These are phyloP conservation scores for Pyrgilauda ruficollis DNA, from an alignment of 2,113 vertebrate genomes.

Conservation along the genomic window DNA sequence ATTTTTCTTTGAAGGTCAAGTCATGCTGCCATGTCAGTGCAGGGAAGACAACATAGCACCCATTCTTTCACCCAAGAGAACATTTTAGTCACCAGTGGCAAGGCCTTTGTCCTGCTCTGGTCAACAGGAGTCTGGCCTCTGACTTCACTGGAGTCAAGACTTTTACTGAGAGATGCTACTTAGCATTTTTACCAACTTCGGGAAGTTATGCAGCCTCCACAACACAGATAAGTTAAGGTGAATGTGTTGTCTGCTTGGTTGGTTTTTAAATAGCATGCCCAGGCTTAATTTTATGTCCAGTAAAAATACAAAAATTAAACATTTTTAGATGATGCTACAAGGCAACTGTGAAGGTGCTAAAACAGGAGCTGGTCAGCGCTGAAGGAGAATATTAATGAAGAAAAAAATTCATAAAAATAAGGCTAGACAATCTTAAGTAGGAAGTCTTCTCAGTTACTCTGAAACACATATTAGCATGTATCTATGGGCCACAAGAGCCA, in stretches of 20 bases:
- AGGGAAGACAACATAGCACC: not conserved
- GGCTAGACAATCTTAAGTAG: not conserved
- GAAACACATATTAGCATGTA: not conserved
- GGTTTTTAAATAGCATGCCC: not conserved
- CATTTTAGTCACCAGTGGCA: not conserved
- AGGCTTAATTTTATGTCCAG: not conserved
- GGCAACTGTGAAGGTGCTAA: not conserved
- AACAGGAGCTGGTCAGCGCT: not conserved
- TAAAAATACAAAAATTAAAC: not conserved
- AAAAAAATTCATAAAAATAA: not conserved
- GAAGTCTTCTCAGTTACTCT: not conserved
- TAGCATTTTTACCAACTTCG: not conserved
- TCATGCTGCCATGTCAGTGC: not conserved
- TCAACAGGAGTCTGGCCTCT: not conserved
- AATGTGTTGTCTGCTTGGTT: not conserved
- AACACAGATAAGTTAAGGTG: not conserved
- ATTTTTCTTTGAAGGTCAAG: not conserved
- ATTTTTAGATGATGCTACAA: not conserved
- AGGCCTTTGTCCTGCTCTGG: not conserved
- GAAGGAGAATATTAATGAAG: not conserved
- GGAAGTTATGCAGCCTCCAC: not conserved
- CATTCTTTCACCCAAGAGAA: not conserved
- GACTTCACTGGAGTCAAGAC: not conserved
- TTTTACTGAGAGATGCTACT: not conserved
- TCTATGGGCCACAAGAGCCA: not conserved